phyloP scores from a whole-genome alignment of 2,797 vertebrate genomes.

The Onychomys arenicola region DNA sequence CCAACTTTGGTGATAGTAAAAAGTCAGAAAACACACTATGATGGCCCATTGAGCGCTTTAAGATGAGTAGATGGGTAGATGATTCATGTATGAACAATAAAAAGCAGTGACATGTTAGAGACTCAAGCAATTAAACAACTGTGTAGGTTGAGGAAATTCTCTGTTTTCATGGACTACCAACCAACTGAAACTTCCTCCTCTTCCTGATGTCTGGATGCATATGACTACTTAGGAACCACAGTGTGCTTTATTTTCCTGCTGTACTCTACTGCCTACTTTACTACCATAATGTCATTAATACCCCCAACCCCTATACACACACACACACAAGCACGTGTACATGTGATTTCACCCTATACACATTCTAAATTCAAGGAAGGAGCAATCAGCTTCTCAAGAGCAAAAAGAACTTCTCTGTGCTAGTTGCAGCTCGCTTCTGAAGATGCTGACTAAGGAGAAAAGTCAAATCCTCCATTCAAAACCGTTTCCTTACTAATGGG shows the following conservation, averaged over 20 bases:
- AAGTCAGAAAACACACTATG: neutral
- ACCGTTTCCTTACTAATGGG: slow-evolving; percentile 49
- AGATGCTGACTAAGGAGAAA: slow-evolving; percentile 61
- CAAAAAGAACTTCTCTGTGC: neutral
- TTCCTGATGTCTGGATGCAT: neutral
- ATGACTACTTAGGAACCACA: neutral
- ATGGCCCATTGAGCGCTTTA: neutral
- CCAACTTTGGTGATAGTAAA: slow-evolving; percentile 12
- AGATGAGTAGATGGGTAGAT: neutral
- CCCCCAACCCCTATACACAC: neutral
- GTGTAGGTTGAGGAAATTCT: neutral
- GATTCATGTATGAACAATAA: neutral
- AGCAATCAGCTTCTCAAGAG: neutral
- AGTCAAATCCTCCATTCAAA: slow-evolving; percentile 68
- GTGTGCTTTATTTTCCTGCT: neutral
- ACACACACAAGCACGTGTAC: neutral
- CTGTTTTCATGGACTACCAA: neutral
- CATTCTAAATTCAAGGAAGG: neutral
- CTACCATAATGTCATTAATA: neutral
- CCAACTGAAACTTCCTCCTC: neutral
- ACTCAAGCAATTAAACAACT: slow-evolving; percentile 2
- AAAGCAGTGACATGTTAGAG: neutral
- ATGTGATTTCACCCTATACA: neutral
- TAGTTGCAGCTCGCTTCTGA: slow-evolving; percentile 33
- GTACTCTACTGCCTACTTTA: neutral